Base-by-base conservation (phyloP, 1,140 invertebrate species). In the Oryzaephilus surinamensis region DNA sequence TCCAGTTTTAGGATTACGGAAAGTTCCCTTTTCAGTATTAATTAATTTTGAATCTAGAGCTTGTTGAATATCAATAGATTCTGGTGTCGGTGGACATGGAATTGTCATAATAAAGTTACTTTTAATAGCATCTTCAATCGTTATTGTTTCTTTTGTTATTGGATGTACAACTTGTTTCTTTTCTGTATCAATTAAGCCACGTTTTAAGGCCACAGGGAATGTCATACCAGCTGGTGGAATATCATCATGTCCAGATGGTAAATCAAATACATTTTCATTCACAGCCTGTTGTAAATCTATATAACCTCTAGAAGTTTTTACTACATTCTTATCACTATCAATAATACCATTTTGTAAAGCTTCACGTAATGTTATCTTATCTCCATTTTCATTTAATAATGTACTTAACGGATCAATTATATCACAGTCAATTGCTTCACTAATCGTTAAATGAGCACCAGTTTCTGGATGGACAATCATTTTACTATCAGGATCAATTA, bases 401-500 rank as follows among this genome's bases (percentile, higher is more conserved):
- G 65, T 66, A 4, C 84, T 84, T 28, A 78, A 56, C 0, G 84
- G 81, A 71, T 91, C 82, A 31, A 92, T 71, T 39, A 91, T 84
- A 60, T 90, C 86, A 62, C 85, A 90, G 38, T 81, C 70, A 32
- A 93, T 83, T 6, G 87, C 87, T 69, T 92, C 84, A 39, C 74
- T 71, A 28, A 91, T 68, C 20, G 73, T 81, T 24, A 93, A 63
- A 48, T 73, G 69, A 38, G 65, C 70, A 4, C 87, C 87, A 12
- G 82, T 87, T 69, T 91, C 87, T 6, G 92, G 92, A 64, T 97
- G 90, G 38, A 93, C 77, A 44, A 97, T 82, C 60, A 81, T 84
- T 37, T 79, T 76, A 21, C 77, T 77, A 12, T 72, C 55, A n/a
- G 74, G 67, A 61, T 92, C 81, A 43, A 89, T 74, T 10, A 95